Conservation (phyloP, 1,140 invertebrate species). For the Aphidius ervi region DNA sequence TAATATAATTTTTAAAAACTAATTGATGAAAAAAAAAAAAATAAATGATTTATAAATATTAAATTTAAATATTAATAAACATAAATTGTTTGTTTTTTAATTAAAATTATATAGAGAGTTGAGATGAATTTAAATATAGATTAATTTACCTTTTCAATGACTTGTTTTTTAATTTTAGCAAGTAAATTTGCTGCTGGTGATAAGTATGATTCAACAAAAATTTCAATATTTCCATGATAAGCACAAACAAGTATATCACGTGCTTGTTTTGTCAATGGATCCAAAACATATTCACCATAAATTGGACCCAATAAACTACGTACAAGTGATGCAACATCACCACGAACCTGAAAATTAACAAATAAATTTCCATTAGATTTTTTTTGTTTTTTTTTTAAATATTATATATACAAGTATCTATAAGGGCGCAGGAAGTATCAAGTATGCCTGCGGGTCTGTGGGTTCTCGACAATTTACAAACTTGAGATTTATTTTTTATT, state of each 20-base stretch:
- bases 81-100: too few species aligned
- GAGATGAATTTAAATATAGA: neutral
- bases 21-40: too few species aligned
- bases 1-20: too few species aligned
- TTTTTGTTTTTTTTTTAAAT: neutral
- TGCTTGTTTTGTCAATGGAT: constrained; percentile 62
- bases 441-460: neutral
- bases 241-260: constrained; percentile 63
- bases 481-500: too few species aligned
- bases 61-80: too few species aligned
- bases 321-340: constrained; percentile 57
- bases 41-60: too few species aligned
- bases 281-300: constrained; percentile 57
- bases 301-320: constrained; percentile 61
- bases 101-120: too few species aligned
- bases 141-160: constrained; percentile 45
- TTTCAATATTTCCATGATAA: constrained; percentile 60
- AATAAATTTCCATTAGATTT: constrained; percentile 8
- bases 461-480: too few species aligned
- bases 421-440: too few species aligned
- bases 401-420: too few species aligned
- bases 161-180: constrained; percentile 45
- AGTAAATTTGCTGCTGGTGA: constrained; percentile 59
- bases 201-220: constrained; percentile 62
- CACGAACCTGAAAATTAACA: constrained; percentile 47